A percentile compares a stretch with the other conserved stretches of the same genome.
These are phyloP conservation scores for Drosophila albomicans DNA, from an alignment of 1,140 invertebrate genomes.

Conservation along the genomic window DNA sequence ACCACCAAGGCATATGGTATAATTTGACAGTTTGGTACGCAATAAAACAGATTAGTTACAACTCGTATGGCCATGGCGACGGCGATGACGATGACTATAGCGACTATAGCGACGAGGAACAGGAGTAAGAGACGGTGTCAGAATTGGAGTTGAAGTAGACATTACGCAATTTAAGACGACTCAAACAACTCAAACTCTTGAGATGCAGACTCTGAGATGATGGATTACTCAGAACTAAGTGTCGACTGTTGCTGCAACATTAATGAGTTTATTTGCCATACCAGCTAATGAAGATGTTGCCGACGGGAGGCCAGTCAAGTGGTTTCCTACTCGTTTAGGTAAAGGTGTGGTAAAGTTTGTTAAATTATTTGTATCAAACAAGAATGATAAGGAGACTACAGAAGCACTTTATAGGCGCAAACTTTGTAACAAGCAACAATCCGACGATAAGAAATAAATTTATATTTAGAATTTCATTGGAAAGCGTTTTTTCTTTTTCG, in stretches of 20 bases:
- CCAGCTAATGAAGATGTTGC: constrained; percentile 54
- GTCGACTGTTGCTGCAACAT: constrained; percentile 44
- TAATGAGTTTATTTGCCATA: constrained; percentile 40
- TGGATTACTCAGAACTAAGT: constrained; percentile 1
- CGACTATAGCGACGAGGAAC: not conserved
- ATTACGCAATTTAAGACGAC: constrained; percentile 77
- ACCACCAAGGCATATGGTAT: constrained; percentile 56
- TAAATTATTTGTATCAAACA: too few relatives aligned
- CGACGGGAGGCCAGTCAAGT: constrained; percentile 16
- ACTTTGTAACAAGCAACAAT: too few relatives aligned
- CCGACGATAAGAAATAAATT: too few relatives aligned
- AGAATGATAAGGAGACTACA: not conserved
- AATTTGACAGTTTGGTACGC: constrained; percentile 76
- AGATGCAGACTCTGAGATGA: constrained; percentile 38
- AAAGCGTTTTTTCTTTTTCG: too few relatives aligned
- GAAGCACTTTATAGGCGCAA: too few relatives aligned
- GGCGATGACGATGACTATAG: not conserved
- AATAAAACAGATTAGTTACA: constrained; percentile 72
- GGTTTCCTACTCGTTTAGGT: constrained; percentile 2
- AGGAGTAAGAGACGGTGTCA: constrained; percentile 28
- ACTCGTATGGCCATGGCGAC: constrained; percentile 28
- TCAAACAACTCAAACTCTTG: constrained; percentile 65
- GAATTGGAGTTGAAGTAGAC: constrained; percentile 45
- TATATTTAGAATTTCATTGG: too few relatives aligned
- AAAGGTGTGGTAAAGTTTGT: constrained; percentile 39